phyloP scores from a whole-genome alignment of 1,140 invertebrate genomes.

The Aphelenchoides avenae region DNA sequence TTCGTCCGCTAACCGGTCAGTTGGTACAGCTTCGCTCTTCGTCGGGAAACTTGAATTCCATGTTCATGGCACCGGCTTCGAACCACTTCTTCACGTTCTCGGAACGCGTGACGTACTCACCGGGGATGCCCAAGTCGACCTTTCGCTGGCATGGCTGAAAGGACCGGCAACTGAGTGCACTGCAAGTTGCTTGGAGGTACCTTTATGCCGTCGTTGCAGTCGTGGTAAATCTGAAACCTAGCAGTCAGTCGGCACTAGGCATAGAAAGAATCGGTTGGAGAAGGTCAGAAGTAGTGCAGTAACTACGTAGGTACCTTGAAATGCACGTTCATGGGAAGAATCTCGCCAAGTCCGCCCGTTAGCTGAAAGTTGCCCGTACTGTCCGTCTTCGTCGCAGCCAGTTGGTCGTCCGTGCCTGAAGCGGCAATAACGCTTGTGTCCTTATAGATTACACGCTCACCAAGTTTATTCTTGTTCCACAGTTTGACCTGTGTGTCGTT shows the following conservation, averaged over 20 bases:
- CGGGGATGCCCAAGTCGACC: constrained; percentile 39
- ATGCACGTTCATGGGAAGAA: constrained; percentile 29
- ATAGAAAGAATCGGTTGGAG: too few relatives aligned
- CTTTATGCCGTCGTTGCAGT: constrained; percentile 41
- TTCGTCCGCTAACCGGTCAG: too few relatives aligned
- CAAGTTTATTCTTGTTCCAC: constrained; percentile 38
- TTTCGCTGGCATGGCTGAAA: constrained; percentile 35
- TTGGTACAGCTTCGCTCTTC: constrained; percentile 44
- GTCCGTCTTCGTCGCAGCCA: constrained; percentile 35
- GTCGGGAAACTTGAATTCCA: constrained; percentile 46
- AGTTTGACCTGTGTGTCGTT: constrained; percentile 33
- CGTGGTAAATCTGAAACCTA: constrained; percentile 29
- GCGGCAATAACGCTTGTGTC: neutral
- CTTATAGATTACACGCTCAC: constrained; percentile 9
- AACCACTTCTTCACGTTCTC: constrained; percentile 45
- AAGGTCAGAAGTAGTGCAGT: too few relatives aligned
- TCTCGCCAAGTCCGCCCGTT: constrained; percentile 24
- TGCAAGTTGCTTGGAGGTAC: too few relatives aligned
- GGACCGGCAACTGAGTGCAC: too few relatives aligned
- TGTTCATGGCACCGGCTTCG: constrained; percentile 48
- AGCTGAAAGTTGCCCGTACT: constrained; percentile 26
- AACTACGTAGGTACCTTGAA: too few relatives aligned
- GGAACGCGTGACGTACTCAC: constrained; percentile 34
- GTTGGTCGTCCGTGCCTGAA: constrained; percentile 34
- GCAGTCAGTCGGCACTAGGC: too few relatives aligned